Evolutionary conservation across 2,113 vertebrate genomes (phyloP).

Genomic region (Paradisaea rubra): DNA sequence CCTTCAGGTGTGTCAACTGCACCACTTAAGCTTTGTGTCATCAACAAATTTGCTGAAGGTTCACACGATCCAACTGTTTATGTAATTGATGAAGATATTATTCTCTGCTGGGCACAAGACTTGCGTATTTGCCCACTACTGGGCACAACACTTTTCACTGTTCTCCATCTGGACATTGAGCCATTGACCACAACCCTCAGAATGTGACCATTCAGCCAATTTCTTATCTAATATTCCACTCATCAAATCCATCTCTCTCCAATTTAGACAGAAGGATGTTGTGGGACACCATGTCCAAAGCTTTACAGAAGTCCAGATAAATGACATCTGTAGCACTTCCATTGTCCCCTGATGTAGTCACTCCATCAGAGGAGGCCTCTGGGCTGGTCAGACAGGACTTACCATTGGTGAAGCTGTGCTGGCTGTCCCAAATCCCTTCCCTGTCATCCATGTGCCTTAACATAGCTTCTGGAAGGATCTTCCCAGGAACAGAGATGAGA

Average conservation of each 20-base stretch:
- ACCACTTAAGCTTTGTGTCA: neutral
- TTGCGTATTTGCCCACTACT: neutral
- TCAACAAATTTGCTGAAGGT: neutral
- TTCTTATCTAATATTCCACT: neutral
- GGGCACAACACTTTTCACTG: neutral
- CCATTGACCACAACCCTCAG: neutral
- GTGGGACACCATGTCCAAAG: fast-evolving
- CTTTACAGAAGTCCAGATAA: neutral
- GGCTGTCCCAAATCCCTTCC: neutral
- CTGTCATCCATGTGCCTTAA: neutral
- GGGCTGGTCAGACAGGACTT: neutral
- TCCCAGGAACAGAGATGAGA: neutral
- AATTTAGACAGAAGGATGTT: neutral
- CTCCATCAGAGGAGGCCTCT: neutral
- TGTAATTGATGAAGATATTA: neutral
- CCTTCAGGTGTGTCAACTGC: neutral
- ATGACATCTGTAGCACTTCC: neutral
- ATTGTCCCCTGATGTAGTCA: neutral
- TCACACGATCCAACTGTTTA: neutral
- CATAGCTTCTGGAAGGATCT: neutral
- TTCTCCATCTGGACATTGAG: neutral
- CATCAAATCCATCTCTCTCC: neutral
- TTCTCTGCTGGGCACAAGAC: neutral
- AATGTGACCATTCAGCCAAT: neutral
- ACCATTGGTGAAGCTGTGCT: neutral